Base-by-base conservation (phyloP, 1,140 invertebrate genomes). In the Trinorchestia longiramus region DNA sequence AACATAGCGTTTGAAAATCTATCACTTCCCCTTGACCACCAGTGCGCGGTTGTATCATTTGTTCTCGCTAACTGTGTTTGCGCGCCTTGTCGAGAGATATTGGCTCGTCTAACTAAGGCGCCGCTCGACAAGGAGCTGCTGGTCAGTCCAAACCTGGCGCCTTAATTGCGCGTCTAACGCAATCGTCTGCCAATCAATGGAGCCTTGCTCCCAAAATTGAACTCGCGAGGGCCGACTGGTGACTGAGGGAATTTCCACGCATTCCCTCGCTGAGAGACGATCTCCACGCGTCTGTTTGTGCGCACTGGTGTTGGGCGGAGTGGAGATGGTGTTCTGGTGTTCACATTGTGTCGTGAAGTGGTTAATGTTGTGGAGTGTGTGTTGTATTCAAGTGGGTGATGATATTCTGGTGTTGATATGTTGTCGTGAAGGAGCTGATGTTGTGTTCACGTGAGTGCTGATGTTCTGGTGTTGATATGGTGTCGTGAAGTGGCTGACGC, bases 91-190 rank as follows among this genome's bases (percentile, higher is more conserved):
- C 62, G 62, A 15, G 62, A 15, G 62, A 77, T 77, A 77, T 77
- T 77, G 62, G 62, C 62, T 36, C 62, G 62, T 77, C 62, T 77
- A 77, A 77, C 62, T 77, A 77, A 77, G 62, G 62, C 62, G 62
- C 62, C 47, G 62, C 15, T 28, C 62, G 62, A 77, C 62, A 77
- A 77, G 62, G 62, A 77, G 62, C 62, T 77, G 62, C 62, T 77
- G 62, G 62, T 77, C 62, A 77, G 62, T 77, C 62, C 62, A 77
- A 77, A 77, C 62, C 62, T 77, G 62, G 62, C 62, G 62, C 62
- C 62, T 77, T 77, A 77, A 77, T 77, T 77, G 62, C 62, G 28
- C 62, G 62, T 77, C 62, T 77, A 77, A 77, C 62, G 62, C 62
- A 77, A 77, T 77, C 62, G 62, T 28, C 62, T 77, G 62, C 62